These are phyloP conservation scores for Luscinia megarhynchos DNA, from an alignment of 2,797 vertebrate species.

Conservation along the genomic window DNA sequence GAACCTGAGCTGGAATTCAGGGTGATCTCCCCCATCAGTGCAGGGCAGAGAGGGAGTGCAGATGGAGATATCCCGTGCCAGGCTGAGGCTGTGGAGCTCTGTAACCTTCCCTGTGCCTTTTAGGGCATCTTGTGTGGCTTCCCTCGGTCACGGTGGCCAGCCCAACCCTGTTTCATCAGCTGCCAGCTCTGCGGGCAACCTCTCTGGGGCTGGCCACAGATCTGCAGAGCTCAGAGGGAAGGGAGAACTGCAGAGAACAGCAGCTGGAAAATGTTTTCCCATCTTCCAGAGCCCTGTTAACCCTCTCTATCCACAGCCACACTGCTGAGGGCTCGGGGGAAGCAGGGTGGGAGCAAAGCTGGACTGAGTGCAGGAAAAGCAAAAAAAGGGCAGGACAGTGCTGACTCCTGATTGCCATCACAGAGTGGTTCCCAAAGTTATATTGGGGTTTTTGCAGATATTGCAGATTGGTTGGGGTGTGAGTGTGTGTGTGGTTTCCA, in stretches of 20 bases:
- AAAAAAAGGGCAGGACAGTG: neutral
- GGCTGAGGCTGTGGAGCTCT: neutral
- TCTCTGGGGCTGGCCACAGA: neutral
- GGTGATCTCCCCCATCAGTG: neutral
- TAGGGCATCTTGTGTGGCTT: neutral
- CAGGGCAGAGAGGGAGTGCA: neutral
- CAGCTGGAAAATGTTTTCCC: neutral
- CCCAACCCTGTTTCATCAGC: fast-evolving
- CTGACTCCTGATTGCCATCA: neutral
- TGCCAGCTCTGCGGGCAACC: neutral
- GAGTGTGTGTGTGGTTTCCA: neutral
- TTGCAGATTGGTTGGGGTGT: neutral
- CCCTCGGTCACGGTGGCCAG: neutral
- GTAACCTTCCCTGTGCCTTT: neutral
- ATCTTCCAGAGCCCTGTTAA: neutral
- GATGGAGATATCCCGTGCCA: neutral
- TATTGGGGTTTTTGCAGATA: neutral
- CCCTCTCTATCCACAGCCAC: neutral
- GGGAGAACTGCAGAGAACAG: neutral
- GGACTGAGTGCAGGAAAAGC: neutral
- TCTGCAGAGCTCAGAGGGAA: neutral
- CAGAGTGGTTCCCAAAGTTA: neutral
- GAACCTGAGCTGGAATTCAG: neutral
- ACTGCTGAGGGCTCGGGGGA: fast-evolving
- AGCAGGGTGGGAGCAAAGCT: neutral